Conservation (phyloP, 2,888 invertebrate genomes). For the Masnerella sp. region DNA sequence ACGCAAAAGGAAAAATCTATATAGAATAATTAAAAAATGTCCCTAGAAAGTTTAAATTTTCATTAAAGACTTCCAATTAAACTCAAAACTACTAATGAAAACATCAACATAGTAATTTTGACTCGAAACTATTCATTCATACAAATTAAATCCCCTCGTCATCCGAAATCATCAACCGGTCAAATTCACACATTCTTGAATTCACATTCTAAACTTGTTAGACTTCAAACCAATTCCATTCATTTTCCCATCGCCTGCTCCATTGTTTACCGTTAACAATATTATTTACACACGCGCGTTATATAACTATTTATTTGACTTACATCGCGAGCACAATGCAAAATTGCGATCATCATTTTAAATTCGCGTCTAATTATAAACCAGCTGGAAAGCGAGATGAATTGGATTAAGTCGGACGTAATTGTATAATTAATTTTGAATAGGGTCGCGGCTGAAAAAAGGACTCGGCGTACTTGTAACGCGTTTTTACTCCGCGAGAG, state of each 20-base stretch:
- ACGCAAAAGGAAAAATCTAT: no score
- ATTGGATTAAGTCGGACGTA: constrained; percentile 11
- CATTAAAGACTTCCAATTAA: no score
- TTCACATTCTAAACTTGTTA: no score
- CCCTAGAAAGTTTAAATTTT: no score
- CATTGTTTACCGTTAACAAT: constrained; percentile 13
- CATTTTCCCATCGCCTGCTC: constrained; percentile 12
- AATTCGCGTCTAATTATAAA: constrained; percentile 12
- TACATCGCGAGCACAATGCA: constrained; percentile 10
- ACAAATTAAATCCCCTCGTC: no score
- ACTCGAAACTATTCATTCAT: no score
- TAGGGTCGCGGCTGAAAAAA: constrained; percentile 6
- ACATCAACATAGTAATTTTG: no score
- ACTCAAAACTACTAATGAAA: no score
- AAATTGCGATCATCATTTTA: constrained; percentile 14
- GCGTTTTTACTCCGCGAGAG: constrained; percentile 40
- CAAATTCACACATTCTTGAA: no score
- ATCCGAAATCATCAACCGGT: no score
- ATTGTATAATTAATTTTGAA: constrained; percentile 31
- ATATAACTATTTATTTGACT: constrained; percentile 27
- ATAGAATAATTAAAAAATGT: no score
- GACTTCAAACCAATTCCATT: not conserved
- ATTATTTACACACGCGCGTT: constrained; percentile 23
- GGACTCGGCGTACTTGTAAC: constrained; percentile 15
- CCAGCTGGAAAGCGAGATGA: not conserved